phyloP scores from a whole-genome alignment of 2,797 vertebrate genomes.

The Alosa sapidissima region DNA sequence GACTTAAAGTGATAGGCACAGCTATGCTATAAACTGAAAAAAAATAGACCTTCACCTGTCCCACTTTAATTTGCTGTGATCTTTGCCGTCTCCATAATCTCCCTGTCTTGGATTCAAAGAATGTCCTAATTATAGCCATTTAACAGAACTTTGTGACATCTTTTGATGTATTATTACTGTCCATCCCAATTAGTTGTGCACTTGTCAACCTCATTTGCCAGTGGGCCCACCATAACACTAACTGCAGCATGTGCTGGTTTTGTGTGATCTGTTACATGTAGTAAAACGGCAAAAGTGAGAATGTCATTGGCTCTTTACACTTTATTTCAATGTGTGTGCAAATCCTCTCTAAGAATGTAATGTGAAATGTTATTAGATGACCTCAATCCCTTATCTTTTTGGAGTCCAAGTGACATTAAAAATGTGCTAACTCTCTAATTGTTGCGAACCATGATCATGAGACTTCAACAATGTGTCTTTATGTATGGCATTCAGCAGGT shows the following conservation, averaged over 20 bases:
- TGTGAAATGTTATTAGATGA: background rate
- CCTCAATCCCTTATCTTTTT: background rate
- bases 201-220: conserved; percentile 71
- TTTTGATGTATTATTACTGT: conserved; percentile 86
- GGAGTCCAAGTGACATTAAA: background rate
- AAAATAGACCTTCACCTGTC: conserved; percentile 45
- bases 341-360: background rate
- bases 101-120: conserved; percentile 63
- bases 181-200: conserved; percentile 78
- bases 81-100: conserved; percentile 66
- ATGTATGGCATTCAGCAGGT: background rate
- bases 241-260: conserved; percentile 14
- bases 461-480: background rate
- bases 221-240: conserved; percentile 40
- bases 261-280: background rate
- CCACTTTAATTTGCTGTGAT: conserved; percentile 55
- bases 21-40: background rate
- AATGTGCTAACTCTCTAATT: background rate
- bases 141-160: conserved; percentile 77
- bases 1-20: background rate
- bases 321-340: background rate
- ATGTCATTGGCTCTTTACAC: background rate
- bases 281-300: conserved; percentile 1
- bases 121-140: conserved; percentile 85
- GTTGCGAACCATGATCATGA: background rate